Percentiles rank a stretch among this genome's conserved stretches.
phyloP scores from a whole-genome alignment of 1,140 invertebrate genomes.

The Drosophila busckii region DNA sequence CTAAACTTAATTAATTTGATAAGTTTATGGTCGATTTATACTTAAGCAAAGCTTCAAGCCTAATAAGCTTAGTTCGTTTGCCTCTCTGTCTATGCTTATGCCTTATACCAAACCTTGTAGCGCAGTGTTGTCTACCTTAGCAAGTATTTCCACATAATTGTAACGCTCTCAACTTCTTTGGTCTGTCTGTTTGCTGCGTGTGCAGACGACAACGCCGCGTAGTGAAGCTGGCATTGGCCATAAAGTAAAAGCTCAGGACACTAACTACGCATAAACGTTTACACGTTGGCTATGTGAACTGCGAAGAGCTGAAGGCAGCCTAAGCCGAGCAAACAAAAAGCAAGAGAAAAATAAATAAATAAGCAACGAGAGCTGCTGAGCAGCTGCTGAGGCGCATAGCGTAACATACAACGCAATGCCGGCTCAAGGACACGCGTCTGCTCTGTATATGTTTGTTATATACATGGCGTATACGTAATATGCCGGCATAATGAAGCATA shows the following conservation, averaged over 20 bases:
- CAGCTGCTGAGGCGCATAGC: constrained; percentile 24
- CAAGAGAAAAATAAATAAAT: constrained; percentile 9
- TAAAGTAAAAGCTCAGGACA: constrained; percentile 68
- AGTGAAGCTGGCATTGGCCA: constrained; percentile 19
- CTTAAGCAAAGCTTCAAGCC: too few relatives aligned
- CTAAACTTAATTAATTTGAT: too few relatives aligned
- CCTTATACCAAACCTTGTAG: constrained; percentile 16
- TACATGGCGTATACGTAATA: constrained; percentile 65
- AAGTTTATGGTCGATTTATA: too few relatives aligned
- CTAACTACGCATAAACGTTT: constrained; percentile 63
- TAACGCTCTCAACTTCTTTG: constrained; percentile 17
- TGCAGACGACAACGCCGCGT: background rate
- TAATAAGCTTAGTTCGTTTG: too few relatives aligned
- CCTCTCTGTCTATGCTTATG: too few relatives aligned
- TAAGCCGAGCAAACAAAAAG: constrained; percentile 21
- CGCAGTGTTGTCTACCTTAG: constrained; percentile 35
- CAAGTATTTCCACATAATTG: constrained; percentile 54
- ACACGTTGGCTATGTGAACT: too few relatives aligned
- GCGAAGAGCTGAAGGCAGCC: too few relatives aligned
- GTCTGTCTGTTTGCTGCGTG: constrained; percentile 11
- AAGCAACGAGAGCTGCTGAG: constrained; percentile 4
- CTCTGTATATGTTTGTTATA: background rate
- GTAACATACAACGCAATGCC: constrained; percentile 41
- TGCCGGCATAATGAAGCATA: constrained; percentile 58
- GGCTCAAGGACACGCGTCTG: constrained; percentile 56